Evolutionary conservation across 92 coral and sea anemone species (phyloP), one percentile per base, ranked within the genome.

Genomic region (Umimayanthus chanpuru): DNA sequence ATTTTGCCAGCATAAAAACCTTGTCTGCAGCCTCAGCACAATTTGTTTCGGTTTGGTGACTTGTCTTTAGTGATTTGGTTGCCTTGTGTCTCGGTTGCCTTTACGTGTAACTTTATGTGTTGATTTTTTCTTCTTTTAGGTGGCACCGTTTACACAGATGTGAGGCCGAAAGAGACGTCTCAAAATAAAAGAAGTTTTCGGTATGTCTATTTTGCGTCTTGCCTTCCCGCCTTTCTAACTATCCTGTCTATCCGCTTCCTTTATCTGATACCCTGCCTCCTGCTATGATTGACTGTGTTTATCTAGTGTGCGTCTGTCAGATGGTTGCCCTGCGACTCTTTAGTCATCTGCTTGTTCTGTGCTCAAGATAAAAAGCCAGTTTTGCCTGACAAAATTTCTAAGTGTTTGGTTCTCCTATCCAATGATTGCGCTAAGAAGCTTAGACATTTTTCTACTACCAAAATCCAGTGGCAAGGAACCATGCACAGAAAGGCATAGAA

Each of bases 101-200:
- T 43, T 43, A 2, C 49, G 6, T 14, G 58, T 53, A 53, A 2
- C 68, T 12, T 9, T 23, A 3, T 71, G 18, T 71, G 10, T 21
- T 39, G 4, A 9, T 39, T 61, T 25, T 12, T n/a, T 10, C 9
- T 38, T 36, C 18, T 36, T 61, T 58, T 21, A 82, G 86, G 77
- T 67, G 86, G 76, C n/a, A 49, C 61, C 21, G 76, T 68, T 82
- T 82, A 82, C 76, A 55, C 53, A 25, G 86, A 68, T 43, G 21
- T 72, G 8, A 44, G 28, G 38, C 11, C 43, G 18, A 82, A 49
- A 28, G 64, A 82, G 53, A 82, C 50, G 9, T 49, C 76, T 16
- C 86, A 71, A 50, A 66, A 68, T 43, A 64, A 68, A 41, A 70
- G 86, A 43, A 71, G 75, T 67, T 11, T 66, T 67, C 77, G 77